A percentile compares a stretch with the other conserved stretches of the same genome.
Conservation (phyloP, 1,140 invertebrate genomes). For the Drosophila bocqueti region DNA sequence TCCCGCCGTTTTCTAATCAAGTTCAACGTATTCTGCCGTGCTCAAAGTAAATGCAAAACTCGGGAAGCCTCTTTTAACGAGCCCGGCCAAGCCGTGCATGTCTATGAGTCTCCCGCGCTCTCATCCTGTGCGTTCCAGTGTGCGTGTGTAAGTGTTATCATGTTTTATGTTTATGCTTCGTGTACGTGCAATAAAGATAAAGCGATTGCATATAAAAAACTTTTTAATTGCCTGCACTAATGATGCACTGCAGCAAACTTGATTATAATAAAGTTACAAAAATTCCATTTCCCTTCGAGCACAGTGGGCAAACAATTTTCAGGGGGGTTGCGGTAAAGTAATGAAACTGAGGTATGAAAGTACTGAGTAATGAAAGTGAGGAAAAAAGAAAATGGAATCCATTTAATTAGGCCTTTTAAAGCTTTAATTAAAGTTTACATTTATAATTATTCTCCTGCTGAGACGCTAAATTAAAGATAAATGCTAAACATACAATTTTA, state of each 20-base stretch:
- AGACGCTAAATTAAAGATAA: background rate
- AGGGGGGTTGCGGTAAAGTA: background rate
- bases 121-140: slow-evolving; percentile 1
- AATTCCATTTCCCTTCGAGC: slow-evolving; percentile 41
- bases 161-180: slow-evolving; percentile 80
- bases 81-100: slow-evolving; percentile 38
- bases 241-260: slow-evolving; percentile 80
- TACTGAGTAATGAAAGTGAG: no score
- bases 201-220: slow-evolving; percentile 79
- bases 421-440: background rate
- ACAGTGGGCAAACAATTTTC: slow-evolving; percentile 23
- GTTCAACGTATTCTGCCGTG: slow-evolving; percentile 30
- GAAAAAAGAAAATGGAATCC: background rate
- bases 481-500: no score
- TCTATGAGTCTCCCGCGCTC: slow-evolving; percentile 15
- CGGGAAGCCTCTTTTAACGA: slow-evolving; percentile 44
- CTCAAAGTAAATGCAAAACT: slow-evolving; percentile 57
- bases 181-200: slow-evolving; percentile 83
- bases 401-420: no score
- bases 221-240: slow-evolving; percentile 84
- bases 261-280: slow-evolving; percentile 75
- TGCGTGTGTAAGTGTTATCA: slow-evolving; percentile 56
- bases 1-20: slow-evolving; percentile 51
- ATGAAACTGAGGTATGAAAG: no score
- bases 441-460: background rate